Conservation (phyloP, 2,113 vertebrate species). For the Phalacrocorax aristotelis region DNA sequence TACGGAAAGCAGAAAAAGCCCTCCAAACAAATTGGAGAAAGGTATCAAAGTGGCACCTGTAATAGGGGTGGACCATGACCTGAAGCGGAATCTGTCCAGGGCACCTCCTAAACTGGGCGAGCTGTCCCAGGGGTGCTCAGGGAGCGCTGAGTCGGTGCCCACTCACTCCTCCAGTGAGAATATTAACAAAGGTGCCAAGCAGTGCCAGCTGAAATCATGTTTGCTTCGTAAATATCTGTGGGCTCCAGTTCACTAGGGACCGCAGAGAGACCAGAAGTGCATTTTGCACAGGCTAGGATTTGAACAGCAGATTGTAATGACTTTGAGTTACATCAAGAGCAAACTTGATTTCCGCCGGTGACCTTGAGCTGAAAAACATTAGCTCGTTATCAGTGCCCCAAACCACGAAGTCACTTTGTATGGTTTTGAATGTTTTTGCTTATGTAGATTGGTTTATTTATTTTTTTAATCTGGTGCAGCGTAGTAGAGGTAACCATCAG, state of each 20-base stretch:
- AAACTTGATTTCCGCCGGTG: background rate
- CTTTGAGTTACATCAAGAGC: slow-evolving; percentile 42
- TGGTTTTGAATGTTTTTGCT: slow-evolving; percentile 8
- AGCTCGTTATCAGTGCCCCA: background rate
- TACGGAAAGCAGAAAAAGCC: background rate
- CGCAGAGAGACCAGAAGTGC: background rate
- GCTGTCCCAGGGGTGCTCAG: background rate
- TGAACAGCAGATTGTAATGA: slow-evolving; percentile 20
- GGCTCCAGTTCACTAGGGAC: background rate
- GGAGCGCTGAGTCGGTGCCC: background rate
- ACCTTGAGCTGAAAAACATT: slow-evolving; percentile 45
- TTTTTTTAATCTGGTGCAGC: slow-evolving; percentile 56
- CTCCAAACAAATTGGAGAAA: background rate
- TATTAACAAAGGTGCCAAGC: background rate
- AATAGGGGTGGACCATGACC: background rate
- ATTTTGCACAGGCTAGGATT: background rate
- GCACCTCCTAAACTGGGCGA: background rate
- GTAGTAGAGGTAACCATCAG: background rate
- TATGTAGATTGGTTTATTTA: slow-evolving; percentile 58
- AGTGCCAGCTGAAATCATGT: background rate
- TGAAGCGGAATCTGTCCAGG: background rate
- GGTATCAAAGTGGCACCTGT: background rate
- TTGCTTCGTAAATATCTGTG: background rate
- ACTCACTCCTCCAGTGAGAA: background rate
- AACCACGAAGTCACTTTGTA: background rate